Conservation (phyloP, 2,113 vertebrate species). For the Melanerpes formicivorus region DNA sequence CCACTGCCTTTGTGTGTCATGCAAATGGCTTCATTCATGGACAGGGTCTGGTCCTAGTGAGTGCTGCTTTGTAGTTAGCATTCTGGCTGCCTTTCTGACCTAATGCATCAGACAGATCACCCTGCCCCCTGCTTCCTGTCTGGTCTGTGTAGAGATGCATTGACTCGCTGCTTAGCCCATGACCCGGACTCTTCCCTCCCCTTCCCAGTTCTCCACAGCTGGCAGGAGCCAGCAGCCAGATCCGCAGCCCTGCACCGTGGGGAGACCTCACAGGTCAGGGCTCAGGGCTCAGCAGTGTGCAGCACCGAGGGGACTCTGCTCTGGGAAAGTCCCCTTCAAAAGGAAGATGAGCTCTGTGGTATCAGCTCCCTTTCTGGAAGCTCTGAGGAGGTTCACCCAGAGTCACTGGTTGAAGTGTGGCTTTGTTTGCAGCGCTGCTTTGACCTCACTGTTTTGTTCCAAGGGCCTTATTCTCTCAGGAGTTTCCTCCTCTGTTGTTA, state of each 20-base stretch:
- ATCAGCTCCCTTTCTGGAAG: not conserved
- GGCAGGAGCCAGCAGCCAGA: not conserved
- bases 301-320: not conserved
- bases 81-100: slow-evolving; percentile 67
- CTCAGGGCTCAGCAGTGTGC: not conserved
- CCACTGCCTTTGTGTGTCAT: slow-evolving; percentile 36
- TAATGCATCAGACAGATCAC: slow-evolving; percentile 70
- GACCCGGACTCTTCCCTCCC: slow-evolving; percentile 45
- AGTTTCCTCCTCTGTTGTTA: not conserved
- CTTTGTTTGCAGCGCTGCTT: not conserved
- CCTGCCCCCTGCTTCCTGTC: slow-evolving; percentile 61
- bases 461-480: not conserved
- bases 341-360: fast-evolving
- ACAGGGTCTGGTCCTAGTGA: slow-evolving; percentile 36
- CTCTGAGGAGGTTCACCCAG: not conserved
- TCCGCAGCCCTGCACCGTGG: not conserved
- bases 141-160: slow-evolving; percentile 79
- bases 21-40: slow-evolving; percentile 66
- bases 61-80: slow-evolving; percentile 75
- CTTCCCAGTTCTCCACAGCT: not conserved
- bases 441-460: not conserved
- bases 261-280: not conserved
- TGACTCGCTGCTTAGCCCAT: slow-evolving; percentile 75
- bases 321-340: not conserved
- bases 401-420: not conserved